These are phyloP conservation scores for Apotomis turbidana DNA, from an alignment of 2,888 invertebrate species.

Conservation along the genomic window DNA sequence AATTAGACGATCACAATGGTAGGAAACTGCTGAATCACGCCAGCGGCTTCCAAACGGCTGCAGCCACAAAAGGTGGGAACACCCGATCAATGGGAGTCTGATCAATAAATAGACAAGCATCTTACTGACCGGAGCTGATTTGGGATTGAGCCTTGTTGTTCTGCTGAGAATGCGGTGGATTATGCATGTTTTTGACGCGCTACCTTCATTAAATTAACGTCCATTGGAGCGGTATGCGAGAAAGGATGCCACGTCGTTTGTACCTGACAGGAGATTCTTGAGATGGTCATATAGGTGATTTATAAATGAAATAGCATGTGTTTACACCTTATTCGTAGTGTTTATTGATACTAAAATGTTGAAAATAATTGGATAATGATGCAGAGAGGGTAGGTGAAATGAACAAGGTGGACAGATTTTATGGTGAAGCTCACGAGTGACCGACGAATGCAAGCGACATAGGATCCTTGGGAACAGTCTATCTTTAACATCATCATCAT, in stretches of 20 bases:
- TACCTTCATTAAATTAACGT: constrained; percentile 16
- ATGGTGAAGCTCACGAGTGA: no score
- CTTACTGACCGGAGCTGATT: constrained; percentile 47
- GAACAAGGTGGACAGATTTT: no score
- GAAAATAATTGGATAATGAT: no score
- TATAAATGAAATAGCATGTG: neutral
- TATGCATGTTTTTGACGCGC: constrained; percentile 35
- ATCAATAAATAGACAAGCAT: constrained; percentile 76
- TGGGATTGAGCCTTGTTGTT: constrained; percentile 31
- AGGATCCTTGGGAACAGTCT: no score
- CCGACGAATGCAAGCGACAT: no score
- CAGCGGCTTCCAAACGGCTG: constrained; percentile 68
- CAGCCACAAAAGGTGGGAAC: constrained; percentile 79
- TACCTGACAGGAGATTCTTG: neutral
- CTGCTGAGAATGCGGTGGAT: constrained; percentile 25
- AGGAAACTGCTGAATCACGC: constrained; percentile 70
- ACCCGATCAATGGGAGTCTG: constrained; percentile 79
- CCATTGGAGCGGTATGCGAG: constrained; percentile 16
- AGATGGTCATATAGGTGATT: neutral
- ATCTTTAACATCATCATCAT: no score
- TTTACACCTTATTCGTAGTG: neutral
- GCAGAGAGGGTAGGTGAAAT: no score
- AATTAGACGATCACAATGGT: constrained; percentile 81
- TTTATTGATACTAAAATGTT: no score
- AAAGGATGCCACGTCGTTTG: neutral